phyloP scores from a whole-genome alignment of 2,888 invertebrate species.

The Cetonia aurata region DNA sequence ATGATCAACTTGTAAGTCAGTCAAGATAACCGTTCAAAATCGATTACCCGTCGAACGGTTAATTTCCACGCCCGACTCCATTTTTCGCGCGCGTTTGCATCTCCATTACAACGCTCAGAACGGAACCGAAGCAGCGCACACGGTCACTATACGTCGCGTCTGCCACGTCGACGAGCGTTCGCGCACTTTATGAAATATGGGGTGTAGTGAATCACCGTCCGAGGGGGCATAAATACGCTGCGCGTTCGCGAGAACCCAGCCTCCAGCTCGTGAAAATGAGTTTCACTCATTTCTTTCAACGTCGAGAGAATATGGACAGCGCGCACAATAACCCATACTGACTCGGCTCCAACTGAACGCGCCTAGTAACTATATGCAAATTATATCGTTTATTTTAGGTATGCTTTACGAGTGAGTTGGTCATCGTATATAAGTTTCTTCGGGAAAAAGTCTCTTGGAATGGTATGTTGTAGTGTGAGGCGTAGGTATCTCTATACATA shows the following conservation, averaged over 20 bases:
- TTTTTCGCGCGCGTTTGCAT: too few relatives aligned
- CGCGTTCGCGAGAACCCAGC: slow-evolving; percentile 43
- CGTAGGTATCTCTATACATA: not conserved
- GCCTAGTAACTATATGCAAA: slow-evolving; percentile 42
- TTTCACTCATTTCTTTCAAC: slow-evolving; percentile 52
- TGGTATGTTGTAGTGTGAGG: slow-evolving; percentile 9
- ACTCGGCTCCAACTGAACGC: slow-evolving; percentile 15
- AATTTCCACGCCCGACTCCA: slow-evolving; percentile 29
- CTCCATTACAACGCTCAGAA: too few relatives aligned
- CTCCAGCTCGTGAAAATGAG: slow-evolving; percentile 52
- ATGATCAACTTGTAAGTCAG: slow-evolving; percentile 53
- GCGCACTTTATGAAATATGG: slow-evolving; percentile 57
- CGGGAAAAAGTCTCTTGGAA: slow-evolving; percentile 5
- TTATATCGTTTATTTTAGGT: slow-evolving; percentile 45
- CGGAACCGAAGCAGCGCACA: not conserved
- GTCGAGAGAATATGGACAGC: not conserved
- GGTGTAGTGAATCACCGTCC: slow-evolving; percentile 58
- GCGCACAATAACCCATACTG: slow-evolving; percentile 14
- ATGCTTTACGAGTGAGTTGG: slow-evolving; percentile 32
- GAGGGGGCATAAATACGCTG: slow-evolving; percentile 47
- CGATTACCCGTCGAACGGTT: slow-evolving; percentile 53
- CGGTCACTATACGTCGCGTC: not conserved
- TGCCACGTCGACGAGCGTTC: slow-evolving; percentile 54
- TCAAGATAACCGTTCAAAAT: slow-evolving; percentile 56
- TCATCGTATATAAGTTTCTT: slow-evolving; percentile 9